Evolutionary conservation across 2,797 vertebrate genomes (phyloP).

Genomic region (Antrozous pallidus): DNA sequence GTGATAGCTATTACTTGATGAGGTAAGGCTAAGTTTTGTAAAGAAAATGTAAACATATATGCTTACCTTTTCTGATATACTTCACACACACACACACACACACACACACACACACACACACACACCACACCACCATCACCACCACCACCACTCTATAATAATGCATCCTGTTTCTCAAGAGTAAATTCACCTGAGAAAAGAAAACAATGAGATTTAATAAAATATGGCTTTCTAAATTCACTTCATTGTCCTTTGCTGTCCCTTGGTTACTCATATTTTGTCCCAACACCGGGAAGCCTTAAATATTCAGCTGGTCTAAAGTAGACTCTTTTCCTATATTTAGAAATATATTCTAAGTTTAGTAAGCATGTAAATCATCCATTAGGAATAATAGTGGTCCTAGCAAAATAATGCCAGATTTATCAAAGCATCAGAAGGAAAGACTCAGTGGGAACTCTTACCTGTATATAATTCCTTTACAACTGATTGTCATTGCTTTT

Average conservation of each 20-base stretch:
- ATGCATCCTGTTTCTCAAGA: neutral
- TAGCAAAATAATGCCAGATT: neutral
- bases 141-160: neutral
- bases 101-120: neutral
- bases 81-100: neutral
- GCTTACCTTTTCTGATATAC: neutral
- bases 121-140: neutral
- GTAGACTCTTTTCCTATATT: neutral
- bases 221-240: neutral
- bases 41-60: neutral
- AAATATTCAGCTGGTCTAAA: neutral
- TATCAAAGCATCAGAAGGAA: neutral
- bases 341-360: conserved; percentile 9
- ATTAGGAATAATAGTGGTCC: neutral
- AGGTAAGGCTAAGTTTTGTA: neutral
- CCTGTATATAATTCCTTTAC: neutral
- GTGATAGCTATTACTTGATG: neutral
- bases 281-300: neutral
- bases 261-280: neutral
- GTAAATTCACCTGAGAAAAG: neutral
- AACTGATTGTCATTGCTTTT: neutral
- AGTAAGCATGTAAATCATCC: neutral
- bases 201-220: neutral
- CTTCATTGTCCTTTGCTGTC: neutral
- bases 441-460: neutral